These are phyloP conservation scores for Drosophila pallidifrons DNA, from an alignment of 1,140 invertebrate species.

Conservation along the genomic window DNA sequence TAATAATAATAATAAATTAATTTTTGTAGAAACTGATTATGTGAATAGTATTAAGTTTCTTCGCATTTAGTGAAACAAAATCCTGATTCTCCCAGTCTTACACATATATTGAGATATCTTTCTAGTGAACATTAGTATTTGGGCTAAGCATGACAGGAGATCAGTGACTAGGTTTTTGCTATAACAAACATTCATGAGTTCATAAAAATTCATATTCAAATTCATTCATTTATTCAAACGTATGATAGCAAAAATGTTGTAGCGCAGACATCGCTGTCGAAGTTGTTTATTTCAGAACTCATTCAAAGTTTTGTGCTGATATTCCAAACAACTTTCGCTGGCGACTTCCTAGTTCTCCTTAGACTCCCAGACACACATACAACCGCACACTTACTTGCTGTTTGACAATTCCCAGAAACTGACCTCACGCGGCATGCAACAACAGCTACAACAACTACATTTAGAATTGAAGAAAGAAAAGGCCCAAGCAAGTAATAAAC, in stretches of 20 bases:
- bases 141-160: neutral
- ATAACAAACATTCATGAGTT: neutral
- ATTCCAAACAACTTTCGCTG: constrained; percentile 29
- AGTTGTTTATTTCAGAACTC: constrained; percentile 39
- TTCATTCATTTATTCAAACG: constrained; percentile 30
- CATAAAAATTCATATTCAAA: constrained; percentile 13
- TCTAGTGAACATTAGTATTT: neutral
- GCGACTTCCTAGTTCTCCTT: constrained; percentile 42
- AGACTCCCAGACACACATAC: neutral
- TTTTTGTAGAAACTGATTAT: too few relatives aligned
- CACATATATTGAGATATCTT: too few relatives aligned
- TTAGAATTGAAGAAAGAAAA: constrained; percentile 8
- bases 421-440: constrained; percentile 52
- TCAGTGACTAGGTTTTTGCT: neutral
- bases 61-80: too few relatives aligned
- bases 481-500: constrained; percentile 58
- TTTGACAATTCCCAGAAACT: constrained; percentile 62
- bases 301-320: constrained; percentile 33
- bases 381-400: neutral
- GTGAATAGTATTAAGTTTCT: too few relatives aligned
- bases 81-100: too few relatives aligned
- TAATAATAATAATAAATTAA: too few relatives aligned
- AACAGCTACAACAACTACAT: constrained; percentile 20
- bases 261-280: neutral
- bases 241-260: constrained; percentile 5